Percentiles rank a stretch among this genome's conserved stretches.
These are phyloP conservation scores for Cynoglossus semilaevis DNA, from an alignment of 2,113 vertebrate genomes.

Conservation along the genomic window DNA sequence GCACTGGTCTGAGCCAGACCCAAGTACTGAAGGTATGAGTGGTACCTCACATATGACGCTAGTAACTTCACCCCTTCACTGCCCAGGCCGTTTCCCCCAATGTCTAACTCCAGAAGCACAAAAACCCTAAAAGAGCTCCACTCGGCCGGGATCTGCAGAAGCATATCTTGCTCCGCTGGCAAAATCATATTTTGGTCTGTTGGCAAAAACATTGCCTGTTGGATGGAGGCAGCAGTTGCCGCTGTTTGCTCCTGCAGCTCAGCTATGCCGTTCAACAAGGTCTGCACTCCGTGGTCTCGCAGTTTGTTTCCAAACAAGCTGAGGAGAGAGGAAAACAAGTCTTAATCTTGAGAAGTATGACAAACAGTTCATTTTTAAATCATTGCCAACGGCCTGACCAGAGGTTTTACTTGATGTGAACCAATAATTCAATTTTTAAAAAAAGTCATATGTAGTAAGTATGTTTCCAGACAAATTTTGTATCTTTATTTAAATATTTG, in stretches of 20 bases:
- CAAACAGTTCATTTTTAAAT: too few relatives aligned
- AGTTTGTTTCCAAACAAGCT: constrained; percentile 82
- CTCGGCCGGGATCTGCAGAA: constrained; percentile 35
- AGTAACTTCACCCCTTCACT: constrained; percentile 70
- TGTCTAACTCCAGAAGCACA: constrained; percentile 73
- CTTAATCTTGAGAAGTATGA: too few relatives aligned
- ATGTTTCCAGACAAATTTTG: not conserved
- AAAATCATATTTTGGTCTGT: constrained; percentile 14
- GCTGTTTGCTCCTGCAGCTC: constrained; percentile 69
- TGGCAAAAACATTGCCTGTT: constrained; percentile 30
- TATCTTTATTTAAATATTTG: not conserved
- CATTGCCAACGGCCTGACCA: not conserved
- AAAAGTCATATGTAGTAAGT: too few relatives aligned
- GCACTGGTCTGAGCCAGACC: constrained; percentile 73
- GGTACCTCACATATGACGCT: constrained; percentile 71
- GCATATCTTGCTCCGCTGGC: constrained; percentile 23
- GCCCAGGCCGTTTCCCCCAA: constrained; percentile 76
- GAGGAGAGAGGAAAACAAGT: constrained; percentile 9
- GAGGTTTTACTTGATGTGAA: not conserved
- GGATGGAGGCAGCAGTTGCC: constrained; percentile 24
- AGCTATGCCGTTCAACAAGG: constrained; percentile 72
- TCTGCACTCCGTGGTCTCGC: constrained; percentile 71
- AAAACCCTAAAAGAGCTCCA: constrained; percentile 55
- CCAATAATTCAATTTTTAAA: too few relatives aligned
- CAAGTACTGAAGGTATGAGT: constrained; percentile 74